phyloP scores from a whole-genome alignment of 2,888 invertebrate genomes.

The Desoria tigrina region DNA sequence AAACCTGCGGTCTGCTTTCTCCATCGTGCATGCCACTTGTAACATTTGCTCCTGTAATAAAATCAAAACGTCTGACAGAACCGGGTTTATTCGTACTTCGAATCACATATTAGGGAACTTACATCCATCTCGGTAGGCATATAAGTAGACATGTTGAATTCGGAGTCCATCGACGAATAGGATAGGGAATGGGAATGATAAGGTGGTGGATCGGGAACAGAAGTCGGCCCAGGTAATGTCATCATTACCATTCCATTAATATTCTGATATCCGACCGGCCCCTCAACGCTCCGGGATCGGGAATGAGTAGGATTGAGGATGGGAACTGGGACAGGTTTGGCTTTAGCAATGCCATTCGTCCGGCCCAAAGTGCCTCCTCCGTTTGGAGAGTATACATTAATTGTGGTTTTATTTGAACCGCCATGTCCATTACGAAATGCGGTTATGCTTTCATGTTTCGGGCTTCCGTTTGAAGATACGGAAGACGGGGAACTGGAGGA shows the following conservation, averaged over 20 bases:
- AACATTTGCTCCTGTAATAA: slow-evolving; percentile 42
- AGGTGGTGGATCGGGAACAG: slow-evolving; percentile 12
- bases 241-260: slow-evolving; percentile 18
- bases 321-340: slow-evolving; percentile 39
- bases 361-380: slow-evolving; percentile 4
- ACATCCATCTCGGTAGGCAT: slow-evolving; percentile 41
- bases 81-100: too few species aligned
- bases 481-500: slow-evolving; percentile 18
- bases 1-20: slow-evolving; percentile 56
- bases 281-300: slow-evolving; percentile 40
- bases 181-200: slow-evolving; percentile 41
- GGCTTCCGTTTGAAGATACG: slow-evolving; percentile 19
- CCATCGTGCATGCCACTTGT: slow-evolving; percentile 54
- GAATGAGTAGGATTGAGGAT: slow-evolving; percentile 23
- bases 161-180: slow-evolving; percentile 43
- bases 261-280: slow-evolving; percentile 13
- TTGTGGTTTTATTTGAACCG: slow-evolving; percentile 1
- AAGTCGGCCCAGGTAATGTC: slow-evolving; percentile 26
- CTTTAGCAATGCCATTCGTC: slow-evolving; percentile 26
- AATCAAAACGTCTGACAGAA: too few species aligned
- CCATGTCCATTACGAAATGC: not conserved
- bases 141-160: slow-evolving; percentile 32
- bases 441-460: not conserved
- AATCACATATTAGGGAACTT: too few species aligned
- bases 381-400: not conserved